These are phyloP conservation scores for Drosophila nr. fundita DNA, from an alignment of 2,888 invertebrate species.

Conservation along the genomic window DNA sequence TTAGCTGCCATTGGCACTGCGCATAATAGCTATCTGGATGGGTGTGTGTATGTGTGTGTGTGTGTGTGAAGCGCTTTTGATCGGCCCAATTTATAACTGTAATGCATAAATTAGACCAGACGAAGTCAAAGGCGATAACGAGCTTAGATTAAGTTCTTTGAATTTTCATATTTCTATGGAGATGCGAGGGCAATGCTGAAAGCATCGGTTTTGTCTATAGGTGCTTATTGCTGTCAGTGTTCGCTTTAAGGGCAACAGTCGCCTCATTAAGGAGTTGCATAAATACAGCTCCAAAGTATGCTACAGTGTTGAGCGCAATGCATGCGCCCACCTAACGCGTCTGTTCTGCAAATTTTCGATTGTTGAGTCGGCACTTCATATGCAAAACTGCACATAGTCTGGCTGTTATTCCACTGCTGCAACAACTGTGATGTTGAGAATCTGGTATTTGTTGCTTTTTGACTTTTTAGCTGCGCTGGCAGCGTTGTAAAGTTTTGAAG, in stretches of 20 bases:
- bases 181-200: slow-evolving; percentile 1
- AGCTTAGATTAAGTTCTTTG: slow-evolving; percentile 47
- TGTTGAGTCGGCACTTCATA: slow-evolving; percentile 81
- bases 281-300: slow-evolving; percentile 72
- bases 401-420: slow-evolving; percentile 29
- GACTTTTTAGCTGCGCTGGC: slow-evolving; percentile 67
- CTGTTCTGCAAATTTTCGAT: slow-evolving; percentile 79
- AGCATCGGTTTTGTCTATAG: neutral
- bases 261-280: slow-evolving; percentile 73
- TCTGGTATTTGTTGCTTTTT: slow-evolving; percentile 80
- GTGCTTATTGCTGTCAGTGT: slow-evolving; percentile 3
- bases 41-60: slow-evolving; percentile 10
- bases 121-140: slow-evolving; percentile 61
- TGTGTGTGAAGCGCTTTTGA: slow-evolving; percentile 14
- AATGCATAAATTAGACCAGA: slow-evolving; percentile 76
- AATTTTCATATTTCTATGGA: slow-evolving; percentile 36
- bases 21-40: slow-evolving; percentile 50
- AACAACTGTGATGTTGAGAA: slow-evolving; percentile 67
- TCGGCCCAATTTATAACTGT: slow-evolving; percentile 57
- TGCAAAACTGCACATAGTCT: slow-evolving; percentile 68
- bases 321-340: slow-evolving; percentile 72
- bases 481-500: slow-evolving; percentile 72
- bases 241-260: slow-evolving; percentile 24
- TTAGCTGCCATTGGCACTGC: slow-evolving; percentile 39
- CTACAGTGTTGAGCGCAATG: slow-evolving; percentile 59